Percentiles rank a stretch among this genome's conserved stretches.
Evolutionary conservation across 2,888 invertebrate genomes (phyloP).

Genomic region (Blera fallax): DNA sequence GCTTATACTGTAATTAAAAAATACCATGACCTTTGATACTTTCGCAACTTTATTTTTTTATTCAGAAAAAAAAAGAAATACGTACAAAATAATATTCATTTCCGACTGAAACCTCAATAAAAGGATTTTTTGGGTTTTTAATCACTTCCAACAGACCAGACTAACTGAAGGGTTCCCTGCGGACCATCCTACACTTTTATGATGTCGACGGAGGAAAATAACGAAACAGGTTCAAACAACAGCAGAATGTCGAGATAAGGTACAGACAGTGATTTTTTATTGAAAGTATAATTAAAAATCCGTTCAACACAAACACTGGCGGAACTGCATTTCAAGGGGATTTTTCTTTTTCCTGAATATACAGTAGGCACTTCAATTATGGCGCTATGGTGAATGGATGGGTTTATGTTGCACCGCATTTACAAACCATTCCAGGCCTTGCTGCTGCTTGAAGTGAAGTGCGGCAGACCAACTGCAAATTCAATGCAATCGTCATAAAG

Average conservation of each 20-base stretch:
- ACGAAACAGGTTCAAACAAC: slow-evolving; percentile 20
- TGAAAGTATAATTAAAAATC: slow-evolving; percentile 69
- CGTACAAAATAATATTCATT: slow-evolving; percentile 45
- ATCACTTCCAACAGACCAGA: slow-evolving; percentile 65
- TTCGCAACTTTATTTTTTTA: slow-evolving; percentile 23
- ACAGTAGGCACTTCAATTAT: slow-evolving; percentile 66
- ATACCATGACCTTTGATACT: slow-evolving; percentile 55
- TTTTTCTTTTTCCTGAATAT: slow-evolving; percentile 30
- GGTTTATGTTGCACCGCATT: slow-evolving; percentile 25
- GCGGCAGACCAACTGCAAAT: slow-evolving; percentile 60
- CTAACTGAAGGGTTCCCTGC: slow-evolving; percentile 61
- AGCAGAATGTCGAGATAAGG: slow-evolving; percentile 32
- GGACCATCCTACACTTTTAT: slow-evolving; percentile 37
- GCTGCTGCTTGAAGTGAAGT: slow-evolving; percentile 52
- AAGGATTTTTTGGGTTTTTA: slow-evolving; percentile 58
- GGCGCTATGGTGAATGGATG: slow-evolving; percentile 11
- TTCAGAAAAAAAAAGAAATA: not conserved
- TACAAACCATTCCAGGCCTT: slow-evolving; percentile 51
- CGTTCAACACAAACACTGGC: slow-evolving; percentile 64
- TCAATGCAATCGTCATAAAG: slow-evolving; percentile 47
- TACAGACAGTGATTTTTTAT: slow-evolving; percentile 54
- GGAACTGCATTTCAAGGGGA: slow-evolving; percentile 61
- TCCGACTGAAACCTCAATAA: slow-evolving; percentile 66
- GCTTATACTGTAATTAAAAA: slow-evolving; percentile 60
- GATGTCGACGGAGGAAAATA: slow-evolving; percentile 23